Base-by-base conservation (phyloP, 2,888 invertebrate genomes). In the Drosophila atripex region DNA sequence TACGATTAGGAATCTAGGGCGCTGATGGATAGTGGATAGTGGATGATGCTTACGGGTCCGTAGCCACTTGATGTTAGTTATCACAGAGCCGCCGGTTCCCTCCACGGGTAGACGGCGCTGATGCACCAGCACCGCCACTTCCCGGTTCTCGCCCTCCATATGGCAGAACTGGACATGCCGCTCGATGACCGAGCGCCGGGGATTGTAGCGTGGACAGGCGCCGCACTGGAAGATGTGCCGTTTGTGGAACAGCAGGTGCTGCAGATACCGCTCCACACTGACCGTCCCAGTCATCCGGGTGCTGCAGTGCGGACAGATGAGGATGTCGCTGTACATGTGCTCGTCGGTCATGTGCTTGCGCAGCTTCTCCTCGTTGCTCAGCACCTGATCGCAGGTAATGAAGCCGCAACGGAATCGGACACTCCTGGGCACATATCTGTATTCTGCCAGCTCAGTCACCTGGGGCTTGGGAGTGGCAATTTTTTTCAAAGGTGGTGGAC, bases 181-280 rank as follows among this genome's bases (percentile, higher is more conserved):
- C 68, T 96, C 96, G 3, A 96, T 92, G 7, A 93, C 91, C 49
- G 93, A 92, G 43, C 92, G 93, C 75, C 93, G 93, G 86, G 94
- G 93, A 89, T 95, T 95, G 75, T 94, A 93, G 88, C 94, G 94
- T 35, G 92, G 88, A 86, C 97, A 97, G 68, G 92, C 91, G 0
- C 94, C 93, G 90, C 97, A 97, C 77, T 95, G 95, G 90, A 94
- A 96, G 35, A 97, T 91, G 63, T 93, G 93, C 6, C 93, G 92
- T 73, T 95, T 96, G 91, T 97, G 97, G 92, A 95, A 93, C 86
- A 94, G 94, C 66, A 97, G 92, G 90, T 97, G 97, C 51, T 93
- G 92, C 11, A 95, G 90, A 60, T 96, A 93, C 46, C 47, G 61
- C 0, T 73, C 68, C 1, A 60, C 2, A 3, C 11, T 11, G 1